Conservation (phyloP, 2,888 invertebrate genomes). For the Nomada lathburiana region DNA sequence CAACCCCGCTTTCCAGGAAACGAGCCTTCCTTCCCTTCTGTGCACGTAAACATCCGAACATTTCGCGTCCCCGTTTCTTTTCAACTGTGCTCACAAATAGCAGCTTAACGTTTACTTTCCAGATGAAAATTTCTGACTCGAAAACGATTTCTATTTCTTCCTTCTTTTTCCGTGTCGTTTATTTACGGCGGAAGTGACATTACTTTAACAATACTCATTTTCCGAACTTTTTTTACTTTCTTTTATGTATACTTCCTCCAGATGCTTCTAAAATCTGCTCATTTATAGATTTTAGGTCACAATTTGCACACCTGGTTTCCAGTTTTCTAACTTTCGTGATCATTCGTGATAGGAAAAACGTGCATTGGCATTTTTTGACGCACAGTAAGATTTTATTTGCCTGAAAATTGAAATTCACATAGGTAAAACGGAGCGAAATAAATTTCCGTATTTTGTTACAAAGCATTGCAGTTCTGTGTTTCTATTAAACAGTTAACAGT, state of each 20-base stretch:
- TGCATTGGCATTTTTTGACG: not conserved
- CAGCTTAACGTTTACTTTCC: not conserved
- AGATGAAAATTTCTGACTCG: not conserved
- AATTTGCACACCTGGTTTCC: not conserved
- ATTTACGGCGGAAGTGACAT: not conserved
- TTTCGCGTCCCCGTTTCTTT: constrained; percentile 62
- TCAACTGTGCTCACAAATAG: constrained; percentile 26
- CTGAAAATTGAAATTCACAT: not conserved
- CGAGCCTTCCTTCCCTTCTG: constrained; percentile 74
- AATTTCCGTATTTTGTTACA: not conserved
- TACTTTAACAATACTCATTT: not conserved
- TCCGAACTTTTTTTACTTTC: not conserved
- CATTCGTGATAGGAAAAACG: not conserved
- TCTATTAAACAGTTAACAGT: not conserved
- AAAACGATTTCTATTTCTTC: not conserved
- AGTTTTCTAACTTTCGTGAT: not conserved
- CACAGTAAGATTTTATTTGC: not conserved
- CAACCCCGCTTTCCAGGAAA: constrained; percentile 83
- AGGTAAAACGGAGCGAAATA: not conserved
- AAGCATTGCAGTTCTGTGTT: not conserved
- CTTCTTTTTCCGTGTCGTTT: too few species aligned
- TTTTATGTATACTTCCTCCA: not conserved
- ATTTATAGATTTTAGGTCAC: not conserved
- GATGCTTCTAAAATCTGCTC: not conserved
- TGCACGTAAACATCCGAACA: constrained; percentile 70